Evolutionary conservation across 2,797 vertebrate genomes (phyloP).

Genomic region (Intellagama lesueurii): DNA sequence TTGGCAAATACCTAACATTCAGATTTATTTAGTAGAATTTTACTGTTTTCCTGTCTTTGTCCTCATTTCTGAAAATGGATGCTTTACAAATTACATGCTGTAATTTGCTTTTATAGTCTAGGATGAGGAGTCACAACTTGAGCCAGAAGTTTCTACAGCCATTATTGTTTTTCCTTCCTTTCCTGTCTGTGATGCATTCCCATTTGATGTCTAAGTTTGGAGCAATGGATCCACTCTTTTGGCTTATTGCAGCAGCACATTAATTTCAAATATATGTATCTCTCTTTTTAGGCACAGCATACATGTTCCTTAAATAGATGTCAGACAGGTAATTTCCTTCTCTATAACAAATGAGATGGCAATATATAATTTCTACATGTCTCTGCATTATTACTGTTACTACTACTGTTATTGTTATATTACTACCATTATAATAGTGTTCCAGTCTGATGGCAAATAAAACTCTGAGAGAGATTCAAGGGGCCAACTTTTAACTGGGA

Average conservation of each 20-base stretch:
- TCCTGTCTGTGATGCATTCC: not conserved
- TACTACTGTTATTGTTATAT: too few relatives aligned
- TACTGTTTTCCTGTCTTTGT: not conserved
- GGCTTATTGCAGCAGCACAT: fast-evolving
- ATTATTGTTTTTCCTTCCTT: slow-evolving; percentile 35
- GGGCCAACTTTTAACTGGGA: too few relatives aligned
- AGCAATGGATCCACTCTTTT: not conserved
- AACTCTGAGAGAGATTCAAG: not conserved
- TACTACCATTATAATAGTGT: slow-evolving; percentile 11
- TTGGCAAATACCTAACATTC: slow-evolving; percentile 9
- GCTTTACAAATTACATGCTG: slow-evolving; percentile 20
- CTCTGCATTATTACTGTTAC: not conserved
- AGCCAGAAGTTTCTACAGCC: slow-evolving; percentile 21
- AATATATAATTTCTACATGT: not conserved
- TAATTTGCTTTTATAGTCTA: not conserved
- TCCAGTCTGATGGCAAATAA: slow-evolving; percentile 13
- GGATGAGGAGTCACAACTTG: slow-evolving; percentile 43
- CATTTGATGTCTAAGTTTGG: not conserved
- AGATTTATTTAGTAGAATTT: slow-evolving; percentile 1
- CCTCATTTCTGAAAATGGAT: slow-evolving; percentile 13
- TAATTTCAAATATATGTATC: not conserved
- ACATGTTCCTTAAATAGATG: not conserved
- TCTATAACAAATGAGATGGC: not conserved
- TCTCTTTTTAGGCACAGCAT: not conserved
- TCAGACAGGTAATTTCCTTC: not conserved